Evolutionary conservation across 2,797 vertebrate genomes (phyloP), one percentile per base, ranked within the genome.

Genomic region (Coregonus sp.): DNA sequence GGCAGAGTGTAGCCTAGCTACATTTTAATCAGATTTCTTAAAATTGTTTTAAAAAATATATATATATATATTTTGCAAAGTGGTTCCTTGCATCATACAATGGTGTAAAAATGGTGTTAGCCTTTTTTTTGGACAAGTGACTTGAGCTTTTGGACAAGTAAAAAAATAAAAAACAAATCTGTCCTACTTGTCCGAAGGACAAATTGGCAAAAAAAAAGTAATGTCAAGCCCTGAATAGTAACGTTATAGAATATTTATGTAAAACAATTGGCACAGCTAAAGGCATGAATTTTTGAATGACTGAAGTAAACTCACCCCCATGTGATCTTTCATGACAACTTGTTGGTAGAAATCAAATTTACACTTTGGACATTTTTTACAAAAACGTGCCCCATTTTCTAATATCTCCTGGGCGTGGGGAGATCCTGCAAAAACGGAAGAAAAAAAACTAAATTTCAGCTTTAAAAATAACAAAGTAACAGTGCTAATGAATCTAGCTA

Each of bases 281-380:
- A 63, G 18, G 18, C 18, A 25, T 61, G 1, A 6, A 20, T 37
- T 29, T 72, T n/a, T n/a, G 1, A 12, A 14, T n/a, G n/a, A 20
- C 0, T 15, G 15, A 61, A 75, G 73, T 78, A 82, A 68, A 73
- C 93, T 94, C 92, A 99, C 98, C 94, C 87, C 93, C 92, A 96
- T 94, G 74, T 99, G 98, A 86, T 87, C 93, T 90, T 94, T 97
- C 77, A 98, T 89, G 40, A 93, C 91, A 78, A 96, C 96, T 79
- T 94, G 90, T 84, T 96, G 92, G 78, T 92, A 91, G 83, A 99
- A 97, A 77, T 96, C 94, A 89, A 95, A 94, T 80, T 94, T 95
- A 91, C 98, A 99, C 76, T 95, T 96, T 2, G 95, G 95, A 90
- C 98, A 99, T 80, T 95, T 96, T 85, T 91, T 94, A 89, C 94